Evolutionary conservation across 2,113 vertebrate genomes (phyloP).

Genomic region (Nothoprocta perdicaria): DNA sequence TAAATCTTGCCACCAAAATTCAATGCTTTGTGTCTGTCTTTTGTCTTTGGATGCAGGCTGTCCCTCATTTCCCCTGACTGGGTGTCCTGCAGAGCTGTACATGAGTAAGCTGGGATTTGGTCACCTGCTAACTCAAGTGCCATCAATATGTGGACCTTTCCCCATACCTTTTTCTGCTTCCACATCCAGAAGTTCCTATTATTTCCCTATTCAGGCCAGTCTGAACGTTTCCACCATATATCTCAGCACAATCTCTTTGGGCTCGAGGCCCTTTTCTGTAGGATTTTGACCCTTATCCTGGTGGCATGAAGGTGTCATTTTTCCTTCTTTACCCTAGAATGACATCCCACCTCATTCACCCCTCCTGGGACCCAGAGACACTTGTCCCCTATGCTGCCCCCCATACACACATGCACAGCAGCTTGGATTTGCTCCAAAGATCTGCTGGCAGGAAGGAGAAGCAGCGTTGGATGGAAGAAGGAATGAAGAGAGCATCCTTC

Average conservation of each 20-base stretch:
- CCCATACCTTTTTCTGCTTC: neutral
- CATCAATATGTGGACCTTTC: neutral
- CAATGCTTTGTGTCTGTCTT: neutral
- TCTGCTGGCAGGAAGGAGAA: no score
- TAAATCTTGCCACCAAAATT: neutral
- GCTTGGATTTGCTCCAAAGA: no score
- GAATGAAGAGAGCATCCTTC: no score
- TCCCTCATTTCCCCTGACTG: neutral
- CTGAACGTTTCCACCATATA: neutral
- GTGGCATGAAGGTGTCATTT: no score
- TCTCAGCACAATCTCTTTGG: rapidly evolving
- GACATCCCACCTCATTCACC: no score
- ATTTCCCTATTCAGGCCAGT: neutral
- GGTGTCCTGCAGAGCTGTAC: neutral
- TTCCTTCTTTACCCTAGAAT: no score
- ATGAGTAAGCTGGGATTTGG: neutral
- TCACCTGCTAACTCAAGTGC: neutral
- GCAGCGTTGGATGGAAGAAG: no score
- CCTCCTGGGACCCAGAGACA: no score
- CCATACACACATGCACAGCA: no score
- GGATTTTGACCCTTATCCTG: no score
- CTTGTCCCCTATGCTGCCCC: no score
- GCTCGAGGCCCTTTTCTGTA: neutral
- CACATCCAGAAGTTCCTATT: neutral
- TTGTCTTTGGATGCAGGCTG: neutral